These are phyloP conservation scores for Plodia interpunctella DNA, from an alignment of 1,140 invertebrate species.

Conservation along the genomic window DNA sequence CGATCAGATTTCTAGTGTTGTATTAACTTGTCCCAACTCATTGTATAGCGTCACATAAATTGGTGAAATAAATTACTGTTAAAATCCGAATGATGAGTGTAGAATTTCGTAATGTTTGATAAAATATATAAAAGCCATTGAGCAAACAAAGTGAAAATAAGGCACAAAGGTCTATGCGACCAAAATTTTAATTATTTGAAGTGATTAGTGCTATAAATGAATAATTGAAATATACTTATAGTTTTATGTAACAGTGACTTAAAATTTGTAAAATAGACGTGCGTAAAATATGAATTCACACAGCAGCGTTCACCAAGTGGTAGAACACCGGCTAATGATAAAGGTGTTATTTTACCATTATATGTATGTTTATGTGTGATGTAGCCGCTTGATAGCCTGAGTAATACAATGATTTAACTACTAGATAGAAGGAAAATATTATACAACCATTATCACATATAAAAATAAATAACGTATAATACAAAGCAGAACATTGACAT, in stretches of 20 bases:
- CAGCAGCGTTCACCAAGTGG: not conserved
- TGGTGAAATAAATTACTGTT: not conserved
- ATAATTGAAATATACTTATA: slow-evolving; percentile 21
- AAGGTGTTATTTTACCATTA: not conserved
- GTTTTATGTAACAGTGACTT: slow-evolving; percentile 26
- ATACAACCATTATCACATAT: slow-evolving; percentile 63
- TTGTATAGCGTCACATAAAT: not conserved
- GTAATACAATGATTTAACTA: slow-evolving; percentile 41
- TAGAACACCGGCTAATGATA: not conserved
- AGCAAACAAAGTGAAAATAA: slow-evolving; percentile 63
- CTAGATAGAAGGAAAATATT: slow-evolving; percentile 49
- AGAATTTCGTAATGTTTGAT: not conserved
- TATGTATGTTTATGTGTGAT: not conserved
- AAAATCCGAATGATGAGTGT: no score
- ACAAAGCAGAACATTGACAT: slow-evolving; percentile 71
- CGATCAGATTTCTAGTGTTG: slow-evolving; percentile 10
- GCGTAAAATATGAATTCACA: slow-evolving; percentile 11
- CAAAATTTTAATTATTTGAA: slow-evolving; percentile 26
- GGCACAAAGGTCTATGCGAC: slow-evolving; percentile 58
- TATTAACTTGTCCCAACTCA: not conserved
- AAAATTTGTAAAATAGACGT: slow-evolving; percentile 20
- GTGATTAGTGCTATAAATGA: slow-evolving; percentile 21
- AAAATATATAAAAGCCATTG: slow-evolving; percentile 42
- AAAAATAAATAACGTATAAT: slow-evolving; percentile 73
- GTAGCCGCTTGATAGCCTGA: slow-evolving; percentile 46